Base-by-base conservation (phyloP, 2,113 vertebrate genomes). In the Notiomystis cincta region DNA sequence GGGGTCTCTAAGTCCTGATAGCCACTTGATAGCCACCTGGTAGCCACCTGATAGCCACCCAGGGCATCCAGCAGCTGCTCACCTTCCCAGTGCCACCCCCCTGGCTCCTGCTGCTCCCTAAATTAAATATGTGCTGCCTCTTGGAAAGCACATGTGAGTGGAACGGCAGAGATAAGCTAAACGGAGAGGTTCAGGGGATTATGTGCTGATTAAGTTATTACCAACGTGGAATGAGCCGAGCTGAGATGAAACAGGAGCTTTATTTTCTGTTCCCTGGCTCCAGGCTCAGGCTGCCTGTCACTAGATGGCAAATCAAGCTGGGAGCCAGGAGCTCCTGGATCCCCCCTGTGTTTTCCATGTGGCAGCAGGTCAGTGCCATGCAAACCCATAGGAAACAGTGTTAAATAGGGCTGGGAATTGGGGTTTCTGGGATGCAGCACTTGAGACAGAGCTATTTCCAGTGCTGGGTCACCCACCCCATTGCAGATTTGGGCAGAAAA, bases 171-270 rank as follows among this genome's bases (percentile, higher is more conserved):
- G 87, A 97, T 94, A 89, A 91, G 83, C 91, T 64, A 38, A 96
- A 81, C 0, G 4, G 85, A 91, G 73, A 95, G 84, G 91, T 97
- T 94, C 44, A 30, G 89, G 93, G 95, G 96, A 95, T 97, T 95
- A 92, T 83, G 87, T 53, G 31, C 91, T 93, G 94, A 92, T 92
- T 95, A 96, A 91, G 95, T 95, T 94, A 88, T 94, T 93, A 80
- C 45, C n/a, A 62, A 85, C 3, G 15, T 62, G 93, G 89, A 96
- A 96, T 91, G 90, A 96, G 90, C 71, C 1, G 8, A 5, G 10
- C 70, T 82, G 80, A 95, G 94, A 95, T 94, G 87, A 92, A 95
- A 92, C 53, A 53, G 62, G 44, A 94, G 92, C 70, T 90, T 90
- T 94, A 87, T 93, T 92, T 93, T 87, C 66, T 35, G n/a, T 70